Percentiles rank a stretch among this genome's conserved stretches.
These are phyloP conservation scores for Cyphomyrus plagiostoma DNA, from an alignment of 2,113 vertebrate species.

Conservation along the genomic window DNA sequence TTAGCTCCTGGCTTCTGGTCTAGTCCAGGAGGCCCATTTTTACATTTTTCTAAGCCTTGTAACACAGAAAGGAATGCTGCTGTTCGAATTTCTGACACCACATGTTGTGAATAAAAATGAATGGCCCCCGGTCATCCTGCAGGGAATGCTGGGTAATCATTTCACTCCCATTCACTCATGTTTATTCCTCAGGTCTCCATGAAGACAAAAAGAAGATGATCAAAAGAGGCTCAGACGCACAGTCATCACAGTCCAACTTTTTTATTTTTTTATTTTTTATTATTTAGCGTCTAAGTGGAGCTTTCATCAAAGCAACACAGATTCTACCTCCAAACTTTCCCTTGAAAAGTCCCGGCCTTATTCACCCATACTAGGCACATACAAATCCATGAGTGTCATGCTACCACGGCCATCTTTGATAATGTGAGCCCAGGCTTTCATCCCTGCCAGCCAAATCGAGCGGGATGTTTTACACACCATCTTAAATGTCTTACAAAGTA, in stretches of 20 bases:
- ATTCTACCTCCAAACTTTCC: constrained; percentile 34
- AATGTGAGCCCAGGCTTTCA: neutral
- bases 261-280: neutral
- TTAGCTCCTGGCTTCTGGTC: neutral
- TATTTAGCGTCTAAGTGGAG: neutral
- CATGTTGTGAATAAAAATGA: neutral
- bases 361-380: neutral
- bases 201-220: constrained; percentile 18
- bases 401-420: constrained; percentile 18
- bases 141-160: neutral
- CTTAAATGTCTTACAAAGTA: neutral
- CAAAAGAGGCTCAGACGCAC: constrained; percentile 21
- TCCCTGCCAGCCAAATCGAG: neutral
- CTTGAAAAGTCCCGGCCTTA: constrained; percentile 11
- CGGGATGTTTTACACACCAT: neutral
- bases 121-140: neutral
- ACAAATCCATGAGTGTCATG: constrained; percentile 11
- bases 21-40: neutral
- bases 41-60: neutral
- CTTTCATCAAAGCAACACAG: constrained; percentile 45
- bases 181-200: neutral
- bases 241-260: constrained; percentile 26
- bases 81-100: neutral
- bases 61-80: neutral
- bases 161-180: neutral